Evolutionary conservation across 2,888 invertebrate genomes (phyloP).

Genomic region (Petrolisthes manimaculis): DNA sequence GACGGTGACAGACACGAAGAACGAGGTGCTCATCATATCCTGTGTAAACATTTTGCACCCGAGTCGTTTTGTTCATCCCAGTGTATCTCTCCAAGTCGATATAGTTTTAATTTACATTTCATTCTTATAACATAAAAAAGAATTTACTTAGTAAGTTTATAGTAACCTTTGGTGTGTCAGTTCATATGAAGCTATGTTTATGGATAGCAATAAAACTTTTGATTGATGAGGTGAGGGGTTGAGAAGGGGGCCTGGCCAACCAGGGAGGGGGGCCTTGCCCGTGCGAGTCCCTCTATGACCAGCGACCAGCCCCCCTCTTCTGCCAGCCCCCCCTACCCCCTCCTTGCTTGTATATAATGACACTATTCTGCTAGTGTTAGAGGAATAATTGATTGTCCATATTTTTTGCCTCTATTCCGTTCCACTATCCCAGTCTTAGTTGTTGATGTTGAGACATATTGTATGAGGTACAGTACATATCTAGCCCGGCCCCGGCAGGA

Average conservation of each 20-base stretch:
- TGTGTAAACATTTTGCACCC: constrained; percentile 41
- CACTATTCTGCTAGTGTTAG: constrained; percentile 53
- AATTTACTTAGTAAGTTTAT: constrained; percentile 6
- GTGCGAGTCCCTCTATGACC: background rate
- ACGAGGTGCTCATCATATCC: constrained; percentile 45
- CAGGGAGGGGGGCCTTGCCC: background rate
- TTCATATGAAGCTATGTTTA: constrained; percentile 57
- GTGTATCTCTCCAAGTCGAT: constrained; percentile 40
- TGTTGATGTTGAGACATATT: constrained; percentile 55
- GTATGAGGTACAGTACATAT: constrained; percentile 47
- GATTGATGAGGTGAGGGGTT: constrained; percentile 40
- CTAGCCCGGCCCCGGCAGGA: constrained; percentile 43
- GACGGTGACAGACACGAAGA: constrained; percentile 4
- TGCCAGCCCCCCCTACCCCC: background rate
- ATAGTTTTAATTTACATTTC: constrained; percentile 55
- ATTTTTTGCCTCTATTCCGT: constrained; percentile 62
- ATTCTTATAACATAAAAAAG: constrained; percentile 27
- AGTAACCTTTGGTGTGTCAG: constrained; percentile 53
- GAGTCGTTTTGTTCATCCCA: constrained; percentile 45
- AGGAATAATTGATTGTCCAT: constrained; percentile 59
- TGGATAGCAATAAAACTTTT: constrained; percentile 58
- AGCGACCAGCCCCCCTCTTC: background rate
- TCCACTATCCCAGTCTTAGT: constrained; percentile 58
- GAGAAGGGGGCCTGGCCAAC: background rate
- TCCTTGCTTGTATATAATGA: constrained; percentile 51